Conservation (phyloP, 2,888 invertebrate genomes). For the Tachina fera region DNA sequence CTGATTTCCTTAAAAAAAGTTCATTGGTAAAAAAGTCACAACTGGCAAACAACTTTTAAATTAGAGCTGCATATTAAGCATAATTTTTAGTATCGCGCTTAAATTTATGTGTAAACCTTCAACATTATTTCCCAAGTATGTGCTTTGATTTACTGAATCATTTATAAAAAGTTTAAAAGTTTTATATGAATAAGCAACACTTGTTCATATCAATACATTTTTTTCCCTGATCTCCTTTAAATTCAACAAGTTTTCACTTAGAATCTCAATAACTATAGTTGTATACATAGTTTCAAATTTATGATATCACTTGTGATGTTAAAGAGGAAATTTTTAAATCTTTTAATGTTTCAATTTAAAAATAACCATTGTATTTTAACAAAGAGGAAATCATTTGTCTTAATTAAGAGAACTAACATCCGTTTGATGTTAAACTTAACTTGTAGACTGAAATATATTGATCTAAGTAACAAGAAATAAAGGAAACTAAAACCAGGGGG, state of each 20-base stretch:
- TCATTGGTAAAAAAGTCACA: no score
- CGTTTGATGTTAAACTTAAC: not conserved
- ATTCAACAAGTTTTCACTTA: not conserved
- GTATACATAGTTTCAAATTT: not conserved
- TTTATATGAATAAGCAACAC: not conserved
- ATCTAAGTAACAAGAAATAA: not conserved
- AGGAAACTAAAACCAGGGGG: not conserved
- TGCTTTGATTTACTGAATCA: not conserved
- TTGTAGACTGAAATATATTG: not conserved
- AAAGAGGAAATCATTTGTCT: slow-evolving; percentile 42
- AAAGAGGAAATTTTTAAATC: slow-evolving; percentile 23
- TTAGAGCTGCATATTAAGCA: no score
- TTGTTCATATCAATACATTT: not conserved
- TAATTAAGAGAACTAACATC: slow-evolving; percentile 12
- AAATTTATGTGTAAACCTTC: no score
- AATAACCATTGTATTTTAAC: not conserved
- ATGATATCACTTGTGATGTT: not conserved
- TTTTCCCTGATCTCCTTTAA: not conserved
- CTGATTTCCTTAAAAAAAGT: no score
- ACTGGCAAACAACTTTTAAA: no score
- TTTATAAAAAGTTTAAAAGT: not conserved
- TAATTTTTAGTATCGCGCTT: no score
- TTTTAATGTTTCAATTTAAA: not conserved
- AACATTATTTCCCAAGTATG: no score
- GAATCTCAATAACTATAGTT: not conserved